Base-by-base conservation (phyloP, 2,888 invertebrate genomes). In the Capitulum mitella region DNA sequence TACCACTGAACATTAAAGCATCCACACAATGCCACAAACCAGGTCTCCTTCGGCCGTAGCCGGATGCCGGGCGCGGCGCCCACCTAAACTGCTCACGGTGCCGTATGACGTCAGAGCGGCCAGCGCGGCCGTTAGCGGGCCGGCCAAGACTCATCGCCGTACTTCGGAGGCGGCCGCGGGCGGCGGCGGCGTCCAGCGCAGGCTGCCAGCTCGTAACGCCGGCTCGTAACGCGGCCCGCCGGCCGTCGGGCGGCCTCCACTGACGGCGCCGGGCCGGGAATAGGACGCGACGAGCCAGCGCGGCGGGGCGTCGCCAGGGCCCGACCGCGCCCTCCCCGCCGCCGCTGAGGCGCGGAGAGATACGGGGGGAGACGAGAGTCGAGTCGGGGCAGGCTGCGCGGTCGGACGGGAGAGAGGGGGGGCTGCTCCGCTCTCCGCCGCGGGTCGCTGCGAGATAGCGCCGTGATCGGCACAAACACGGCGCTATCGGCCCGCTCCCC, bases 131-230 rank as follows among this genome's bases (percentile, higher is more conserved):
- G 54, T 26, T 3, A 1, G 54, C 54, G 26, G 54, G 19, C 54
- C 26, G 26, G 26, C 54, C 22, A 54, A 54, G n/a, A n/a, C n/a
- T n/a, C n/a, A n/a, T n/a, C n/a, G n/a, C n/a, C n/a, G 54, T 19
- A 54, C 54, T 26, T 54, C 54, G 6, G 8, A 22, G 26, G 54
- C 26, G 26, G 54, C 54, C 54, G 26, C 3, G 54, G 54, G 54
- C 54, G 54, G 26, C 54, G 26, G 54, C 54, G 26, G 54, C 54
- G 54, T 26, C 54, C 26, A 26, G 54, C 22, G 26, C 54, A 6
- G 54, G 54, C 54, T 54, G 58, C 58, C 58, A 58, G n/a, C n/a
- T 58, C 58, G 58, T 58, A 58, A 29, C 58, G 58, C n/a, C 6
- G 58, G 58, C n/a, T 58, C 58, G 58, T 58, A 58, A 58, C 10